These are phyloP conservation scores for Cyprinodon brontotheroides DNA, from an alignment of 2,113 vertebrate genomes.

Conservation along the genomic window DNA sequence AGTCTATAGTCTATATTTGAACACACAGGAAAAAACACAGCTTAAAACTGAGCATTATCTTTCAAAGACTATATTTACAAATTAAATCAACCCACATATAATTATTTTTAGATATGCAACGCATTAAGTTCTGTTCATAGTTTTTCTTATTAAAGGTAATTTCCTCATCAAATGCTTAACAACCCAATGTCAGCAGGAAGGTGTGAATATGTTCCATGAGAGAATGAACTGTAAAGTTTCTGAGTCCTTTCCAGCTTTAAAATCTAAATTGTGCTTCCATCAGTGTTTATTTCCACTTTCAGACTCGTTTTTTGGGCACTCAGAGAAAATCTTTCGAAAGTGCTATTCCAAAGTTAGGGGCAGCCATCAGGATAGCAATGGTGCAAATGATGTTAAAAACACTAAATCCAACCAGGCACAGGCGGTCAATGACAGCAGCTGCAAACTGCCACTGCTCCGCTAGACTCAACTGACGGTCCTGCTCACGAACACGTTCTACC, in stretches of 20 bases:
- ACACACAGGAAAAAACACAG: conserved; percentile 2
- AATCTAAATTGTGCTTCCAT: conserved; percentile 57
- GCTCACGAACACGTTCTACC: conserved; percentile 77
- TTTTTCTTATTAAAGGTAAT: neutral
- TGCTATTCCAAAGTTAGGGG: conserved; percentile 83
- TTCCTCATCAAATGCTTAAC: neutral
- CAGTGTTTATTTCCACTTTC: conserved; percentile 6
- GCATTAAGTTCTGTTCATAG: neutral
- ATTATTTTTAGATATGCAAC: neutral
- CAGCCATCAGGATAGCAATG: conserved; percentile 85
- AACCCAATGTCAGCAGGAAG: neutral
- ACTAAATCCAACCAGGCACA: conserved; percentile 83
- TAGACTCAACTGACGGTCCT: conserved; percentile 77
- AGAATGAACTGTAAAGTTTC: neutral
- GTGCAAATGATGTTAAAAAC: conserved; percentile 85
- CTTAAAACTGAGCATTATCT: neutral
- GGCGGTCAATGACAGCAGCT: conserved; percentile 80
- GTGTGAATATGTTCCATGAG: neutral
- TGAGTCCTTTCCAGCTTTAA: neutral
- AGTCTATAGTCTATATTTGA: neutral
- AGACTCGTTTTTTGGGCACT: conserved; percentile 33
- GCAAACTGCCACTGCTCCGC: conserved; percentile 84
- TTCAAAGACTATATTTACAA: neutral
- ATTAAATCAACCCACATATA: neutral
- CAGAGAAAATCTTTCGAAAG: conserved; percentile 84